These are phyloP conservation scores for Palloptera scutellata DNA, from an alignment of 2,888 invertebrate genomes.

Conservation along the genomic window DNA sequence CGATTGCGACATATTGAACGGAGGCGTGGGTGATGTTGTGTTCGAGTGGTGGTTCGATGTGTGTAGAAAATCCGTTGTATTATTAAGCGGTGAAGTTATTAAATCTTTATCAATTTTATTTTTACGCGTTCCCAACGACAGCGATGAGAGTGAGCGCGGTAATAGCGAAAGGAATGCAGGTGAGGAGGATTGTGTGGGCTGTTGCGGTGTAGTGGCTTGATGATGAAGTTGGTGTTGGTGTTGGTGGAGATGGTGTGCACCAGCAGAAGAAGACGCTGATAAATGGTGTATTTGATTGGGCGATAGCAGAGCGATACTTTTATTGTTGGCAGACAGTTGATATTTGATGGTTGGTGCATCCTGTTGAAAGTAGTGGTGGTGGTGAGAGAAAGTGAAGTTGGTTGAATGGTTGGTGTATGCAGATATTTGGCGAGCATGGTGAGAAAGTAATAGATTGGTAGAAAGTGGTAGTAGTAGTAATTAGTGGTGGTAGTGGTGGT, in stretches of 20 bases:
- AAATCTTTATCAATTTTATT: conserved; percentile 63
- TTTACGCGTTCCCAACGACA: conserved; percentile 63
- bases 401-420: conserved; percentile 1
- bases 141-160: conserved; percentile 64
- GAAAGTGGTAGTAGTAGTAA: not conserved
- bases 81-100: conserved; percentile 57
- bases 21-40: conserved; percentile 37
- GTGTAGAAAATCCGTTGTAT: conserved; percentile 56
- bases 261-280: conserved; percentile 47
- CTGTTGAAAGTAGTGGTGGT: conserved; percentile 46
- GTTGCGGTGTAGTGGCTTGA: conserved; percentile 53
- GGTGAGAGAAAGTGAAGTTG: conserved; percentile 27
- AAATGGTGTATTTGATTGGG: conserved; percentile 56
- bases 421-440: no score
- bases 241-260: conserved; percentile 42
- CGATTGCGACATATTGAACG: conserved; percentile 51
- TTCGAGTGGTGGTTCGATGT: conserved; percentile 41
- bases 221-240: conserved; percentile 46
- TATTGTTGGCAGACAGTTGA: conserved; percentile 49
- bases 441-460: conserved; percentile 7
- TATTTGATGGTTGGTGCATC: conserved; percentile 57
- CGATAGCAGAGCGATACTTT: conserved; percentile 54
- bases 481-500: not conserved
- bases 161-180: conserved; percentile 64
- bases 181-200: conserved; percentile 51